Evolutionary conservation across 2,888 invertebrate genomes (phyloP), one percentile per base, ranked within the genome.

Genomic region (Sabatieria punctata): DNA sequence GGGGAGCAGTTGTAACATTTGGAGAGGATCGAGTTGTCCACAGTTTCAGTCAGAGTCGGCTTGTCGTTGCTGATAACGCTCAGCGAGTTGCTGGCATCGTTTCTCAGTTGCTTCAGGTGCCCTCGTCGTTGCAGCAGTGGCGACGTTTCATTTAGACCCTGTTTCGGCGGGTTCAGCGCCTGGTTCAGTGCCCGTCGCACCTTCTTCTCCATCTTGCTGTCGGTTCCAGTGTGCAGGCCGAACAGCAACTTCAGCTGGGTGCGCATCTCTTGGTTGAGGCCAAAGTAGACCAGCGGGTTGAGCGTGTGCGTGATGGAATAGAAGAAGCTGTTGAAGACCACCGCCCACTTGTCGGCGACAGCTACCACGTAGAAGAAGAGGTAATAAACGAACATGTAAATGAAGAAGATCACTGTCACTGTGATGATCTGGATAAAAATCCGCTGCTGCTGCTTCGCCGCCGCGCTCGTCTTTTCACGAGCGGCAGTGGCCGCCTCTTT

Each of bases 251-350:
- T 30, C 30, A 55, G 43, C 26, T 55, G 52, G 4, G 49, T 43
- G 8, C 57, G 51, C 56, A 59, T 55, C 24, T 60, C 63, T 26
- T 60, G 57, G 47, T 63, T 63, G 39, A 63, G 47, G 8, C 58
- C 57, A 41, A 62, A 61, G 41, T 57, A 58, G 42, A 60, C 57
- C 24, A 62, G 55, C 8, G 63, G 63, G 47, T 63, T 63, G 46
- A 63, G 58, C 60, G 60, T 60, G 47, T 63, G 62, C 6, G 63
- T 63, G 24, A 57, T 57, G 13, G 63, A 63, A 51, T 64, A 63
- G 51, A 61, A 62, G 49, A 63, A 58, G 37, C 54, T 54, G 45
- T 63, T 63, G 54, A 64, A 60, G 22, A 62, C 54, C 47, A 60
- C 55, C n/a, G 56, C 57, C 37, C 41, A 49, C 35, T 55, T 57